Evolutionary conservation across 1,140 invertebrate species (phyloP).

Genomic region (Ganaspis sp.): DNA sequence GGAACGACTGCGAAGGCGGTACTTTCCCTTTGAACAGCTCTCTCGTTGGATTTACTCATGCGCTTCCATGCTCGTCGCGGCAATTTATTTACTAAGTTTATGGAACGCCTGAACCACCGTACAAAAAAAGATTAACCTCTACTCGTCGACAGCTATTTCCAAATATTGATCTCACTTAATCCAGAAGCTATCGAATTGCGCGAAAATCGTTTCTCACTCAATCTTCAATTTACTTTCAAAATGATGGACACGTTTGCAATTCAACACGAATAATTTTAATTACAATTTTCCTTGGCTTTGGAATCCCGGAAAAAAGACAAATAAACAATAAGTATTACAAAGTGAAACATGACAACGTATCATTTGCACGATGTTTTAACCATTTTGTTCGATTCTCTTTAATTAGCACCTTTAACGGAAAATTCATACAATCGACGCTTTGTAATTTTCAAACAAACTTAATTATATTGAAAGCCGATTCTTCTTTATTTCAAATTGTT

Average conservation of each 20-base stretch:
- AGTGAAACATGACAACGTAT: neutral
- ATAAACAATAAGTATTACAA: too few relatives aligned
- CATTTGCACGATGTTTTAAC: neutral
- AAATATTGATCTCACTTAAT: neutral
- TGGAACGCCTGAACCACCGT: constrained; percentile 6
- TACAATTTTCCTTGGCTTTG: too few relatives aligned
- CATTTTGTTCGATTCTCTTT: neutral
- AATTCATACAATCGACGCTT: neutral
- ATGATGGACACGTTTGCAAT: neutral
- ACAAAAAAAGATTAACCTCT: neutral
- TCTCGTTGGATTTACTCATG: constrained; percentile 13
- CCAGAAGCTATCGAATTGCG: neutral
- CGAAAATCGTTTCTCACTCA: neutral
- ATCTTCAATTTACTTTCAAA: neutral
- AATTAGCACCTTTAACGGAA: neutral
- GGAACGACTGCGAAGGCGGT: constrained; percentile 19
- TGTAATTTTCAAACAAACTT: neutral
- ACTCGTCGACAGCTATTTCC: neutral
- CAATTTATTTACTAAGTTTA: constrained; percentile 29
- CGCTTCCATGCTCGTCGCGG: constrained; percentile 23
- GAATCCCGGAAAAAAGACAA: too few relatives aligned
- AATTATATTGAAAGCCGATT: constrained; percentile 2
- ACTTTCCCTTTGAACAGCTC: constrained; percentile 21
- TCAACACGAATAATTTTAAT: too few relatives aligned
- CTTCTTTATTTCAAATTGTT: neutral